phyloP scores from a whole-genome alignment of 2,113 vertebrate genomes.

The Tor tambroides region DNA sequence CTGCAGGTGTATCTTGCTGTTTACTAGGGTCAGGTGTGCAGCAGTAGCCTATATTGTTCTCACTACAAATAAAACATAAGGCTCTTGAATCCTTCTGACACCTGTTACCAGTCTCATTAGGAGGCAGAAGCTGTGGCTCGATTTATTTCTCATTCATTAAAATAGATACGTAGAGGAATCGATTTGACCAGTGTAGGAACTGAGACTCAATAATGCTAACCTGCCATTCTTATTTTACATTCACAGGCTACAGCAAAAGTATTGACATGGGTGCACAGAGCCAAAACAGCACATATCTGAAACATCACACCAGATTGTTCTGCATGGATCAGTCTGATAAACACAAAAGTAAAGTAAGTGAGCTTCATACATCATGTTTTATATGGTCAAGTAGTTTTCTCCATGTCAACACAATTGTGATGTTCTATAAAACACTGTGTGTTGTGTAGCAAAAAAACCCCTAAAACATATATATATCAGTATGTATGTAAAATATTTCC shows the following conservation, averaged over 20 bases:
- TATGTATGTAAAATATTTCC: background rate
- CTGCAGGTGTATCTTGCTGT: background rate
- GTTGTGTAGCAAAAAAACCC: background rate
- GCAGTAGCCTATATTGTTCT: background rate
- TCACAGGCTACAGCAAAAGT: background rate
- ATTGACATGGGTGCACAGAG: background rate
- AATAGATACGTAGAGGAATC: constrained; percentile 41
- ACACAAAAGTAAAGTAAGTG: background rate
- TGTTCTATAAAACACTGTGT: too few relatives aligned
- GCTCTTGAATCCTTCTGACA: background rate
- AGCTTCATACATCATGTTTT: too few relatives aligned
- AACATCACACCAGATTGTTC: background rate
- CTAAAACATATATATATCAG: too few relatives aligned
- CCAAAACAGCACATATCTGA: constrained; percentile 34
- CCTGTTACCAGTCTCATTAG: constrained; percentile 33
- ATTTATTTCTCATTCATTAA: constrained; percentile 49
- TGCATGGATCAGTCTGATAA: background rate
- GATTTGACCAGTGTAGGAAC: constrained; percentile 14
- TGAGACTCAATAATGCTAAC: constrained; percentile 30
- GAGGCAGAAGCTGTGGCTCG: background rate
- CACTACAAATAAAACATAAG: background rate
- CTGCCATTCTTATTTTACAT: constrained; percentile 41
- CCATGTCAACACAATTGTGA: too few relatives aligned
- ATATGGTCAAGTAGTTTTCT: too few relatives aligned
- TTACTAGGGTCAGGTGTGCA: background rate